Percentiles rank a stretch among this genome's conserved stretches.
Evolutionary conservation across 2,113 vertebrate genomes (phyloP).

Genomic region (Spea multiplicata): DNA sequence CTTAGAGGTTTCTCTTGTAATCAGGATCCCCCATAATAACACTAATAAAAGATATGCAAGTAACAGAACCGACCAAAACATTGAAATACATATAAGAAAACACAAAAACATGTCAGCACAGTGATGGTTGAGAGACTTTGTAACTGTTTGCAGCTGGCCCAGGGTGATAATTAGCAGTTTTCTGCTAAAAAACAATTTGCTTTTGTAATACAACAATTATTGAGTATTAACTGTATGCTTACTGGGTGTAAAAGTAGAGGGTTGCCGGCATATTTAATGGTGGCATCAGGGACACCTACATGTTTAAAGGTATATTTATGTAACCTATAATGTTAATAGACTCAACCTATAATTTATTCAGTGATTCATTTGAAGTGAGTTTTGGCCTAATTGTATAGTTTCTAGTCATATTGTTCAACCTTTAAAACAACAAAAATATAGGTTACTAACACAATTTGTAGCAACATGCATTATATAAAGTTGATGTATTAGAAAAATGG

Average conservation of each 20-base stretch:
- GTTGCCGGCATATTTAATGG: not conserved
- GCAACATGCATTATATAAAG: not conserved
- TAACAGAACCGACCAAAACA: no score
- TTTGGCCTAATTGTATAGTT: conserved; percentile 24
- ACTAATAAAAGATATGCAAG: no score
- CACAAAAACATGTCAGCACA: not conserved
- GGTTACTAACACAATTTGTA: conserved; percentile 31
- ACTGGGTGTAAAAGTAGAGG: not conserved
- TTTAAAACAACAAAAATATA: conserved; percentile 30
- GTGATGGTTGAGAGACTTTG: fast-evolving
- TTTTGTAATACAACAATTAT: conserved; percentile 31
- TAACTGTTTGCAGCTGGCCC: not conserved
- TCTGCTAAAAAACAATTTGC: not conserved
- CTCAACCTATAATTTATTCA: conserved; percentile 25
- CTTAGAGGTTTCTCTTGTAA: no score
- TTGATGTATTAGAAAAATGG: no score
- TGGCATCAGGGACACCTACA: not conserved
- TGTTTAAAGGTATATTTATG: conserved; percentile 15
- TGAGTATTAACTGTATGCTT: not conserved
- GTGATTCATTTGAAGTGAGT: conserved; percentile 25
- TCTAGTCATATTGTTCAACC: conserved; percentile 12
- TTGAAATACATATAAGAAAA: not conserved
- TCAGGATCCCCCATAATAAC: no score
- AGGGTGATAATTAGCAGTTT: conserved; percentile 8
- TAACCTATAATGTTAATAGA: conserved; percentile 8